A percentile compares a stretch with the other conserved stretches of the same genome.
Conservation (phyloP, 2,888 invertebrate genomes). For the Melitaea athalia region DNA sequence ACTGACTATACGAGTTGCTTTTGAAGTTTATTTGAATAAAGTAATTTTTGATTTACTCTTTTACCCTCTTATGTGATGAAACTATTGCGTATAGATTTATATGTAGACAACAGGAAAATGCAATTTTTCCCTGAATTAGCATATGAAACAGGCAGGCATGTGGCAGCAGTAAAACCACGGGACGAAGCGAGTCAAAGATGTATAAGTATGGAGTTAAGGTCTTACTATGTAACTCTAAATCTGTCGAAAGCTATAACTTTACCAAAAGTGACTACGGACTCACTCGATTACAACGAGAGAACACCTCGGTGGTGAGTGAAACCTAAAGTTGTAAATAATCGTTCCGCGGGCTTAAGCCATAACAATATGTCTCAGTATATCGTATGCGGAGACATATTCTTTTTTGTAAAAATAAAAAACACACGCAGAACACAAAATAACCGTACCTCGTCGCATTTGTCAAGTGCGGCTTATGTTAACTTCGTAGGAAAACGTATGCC, state of each 20-base stretch:
- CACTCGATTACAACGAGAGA: slow-evolving; percentile 1
- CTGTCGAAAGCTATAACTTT: background rate
- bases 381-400: slow-evolving; percentile 45
- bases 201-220: no score
- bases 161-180: no score
- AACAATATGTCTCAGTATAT: slow-evolving; percentile 31
- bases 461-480: slow-evolving; percentile 77
- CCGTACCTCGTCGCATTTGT: slow-evolving; percentile 81
- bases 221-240: no score
- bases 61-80: no score
- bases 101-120: no score
- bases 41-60: no score
- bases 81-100: no score
- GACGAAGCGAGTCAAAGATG: no score
- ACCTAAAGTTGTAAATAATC: slow-evolving; percentile 9
- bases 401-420: slow-evolving; percentile 60
- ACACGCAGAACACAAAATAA: slow-evolving; percentile 76
- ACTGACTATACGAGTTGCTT: no score
- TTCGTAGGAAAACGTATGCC: slow-evolving; percentile 68
- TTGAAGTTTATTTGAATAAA: no score
- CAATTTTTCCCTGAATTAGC: no score
- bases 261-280: background rate
- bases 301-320: background rate
- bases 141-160: no score
- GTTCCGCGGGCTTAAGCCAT: slow-evolving; percentile 19